phyloP scores from a whole-genome alignment of 2,888 invertebrate species.

The Drosophila ezoana region DNA sequence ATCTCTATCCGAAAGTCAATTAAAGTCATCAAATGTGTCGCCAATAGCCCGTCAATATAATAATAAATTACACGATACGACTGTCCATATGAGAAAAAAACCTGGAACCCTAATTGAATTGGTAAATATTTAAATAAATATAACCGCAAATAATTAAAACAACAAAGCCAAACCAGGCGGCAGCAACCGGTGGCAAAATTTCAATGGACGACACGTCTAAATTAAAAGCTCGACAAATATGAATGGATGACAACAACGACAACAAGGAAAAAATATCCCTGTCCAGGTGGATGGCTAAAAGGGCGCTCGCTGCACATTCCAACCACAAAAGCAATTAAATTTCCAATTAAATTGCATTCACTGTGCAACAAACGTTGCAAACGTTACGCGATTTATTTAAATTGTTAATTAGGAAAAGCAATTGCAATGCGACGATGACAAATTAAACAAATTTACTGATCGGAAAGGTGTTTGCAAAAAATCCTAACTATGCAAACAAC shows the following conservation, averaged over 20 bases:
- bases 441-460: conserved; percentile 50
- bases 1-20: conserved; percentile 52
- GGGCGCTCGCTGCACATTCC: conserved; percentile 56
- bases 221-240: conserved; percentile 68
- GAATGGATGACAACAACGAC: conserved; percentile 36
- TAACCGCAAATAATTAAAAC: conserved; percentile 82
- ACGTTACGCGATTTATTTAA: conserved; percentile 76
- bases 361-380: conserved; percentile 70
- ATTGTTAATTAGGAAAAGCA: conserved; percentile 81
- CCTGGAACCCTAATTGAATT: conserved; percentile 72
- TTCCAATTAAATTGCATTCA: conserved; percentile 82
- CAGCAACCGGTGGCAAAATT: conserved; percentile 57
- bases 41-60: conserved; percentile 50
- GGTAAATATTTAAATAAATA: conserved; percentile 81
- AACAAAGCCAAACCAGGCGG: conserved; percentile 69
- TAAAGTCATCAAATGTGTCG: conserved; percentile 55
- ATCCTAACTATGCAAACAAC: background rate
- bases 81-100: conserved; percentile 22
- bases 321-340: conserved; percentile 81
- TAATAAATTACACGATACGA: conserved; percentile 49
- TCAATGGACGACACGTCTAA: conserved; percentile 72
- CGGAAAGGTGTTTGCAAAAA: conserved; percentile 1
- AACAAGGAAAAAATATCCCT: conserved; percentile 21
- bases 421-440: conserved; percentile 64
- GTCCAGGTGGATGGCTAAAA: conserved; percentile 31